These are phyloP conservation scores for Romanomermis culicivorax DNA, from an alignment of 2,888 invertebrate genomes.

Conservation along the genomic window DNA sequence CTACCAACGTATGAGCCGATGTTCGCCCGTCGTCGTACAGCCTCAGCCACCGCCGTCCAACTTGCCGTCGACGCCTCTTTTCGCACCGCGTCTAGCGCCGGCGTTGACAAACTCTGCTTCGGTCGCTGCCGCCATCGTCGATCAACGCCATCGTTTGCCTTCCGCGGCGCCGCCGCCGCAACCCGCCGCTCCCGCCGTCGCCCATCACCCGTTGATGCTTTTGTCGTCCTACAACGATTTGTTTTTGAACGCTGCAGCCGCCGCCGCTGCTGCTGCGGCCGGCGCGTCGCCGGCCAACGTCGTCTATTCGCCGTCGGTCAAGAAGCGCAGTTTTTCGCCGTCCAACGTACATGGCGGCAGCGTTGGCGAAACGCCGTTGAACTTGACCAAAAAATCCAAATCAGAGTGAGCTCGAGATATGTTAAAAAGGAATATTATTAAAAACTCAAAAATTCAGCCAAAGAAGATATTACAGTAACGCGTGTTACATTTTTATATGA, in stretches of 20 bases:
- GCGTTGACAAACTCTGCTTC: too few species aligned
- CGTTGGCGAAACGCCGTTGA: constrained; percentile 62
- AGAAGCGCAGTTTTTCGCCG: background rate
- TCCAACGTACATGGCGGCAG: background rate
- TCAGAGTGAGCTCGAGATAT: background rate
- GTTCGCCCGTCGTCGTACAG: too few species aligned
- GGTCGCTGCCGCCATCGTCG: background rate
- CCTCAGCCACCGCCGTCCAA: too few species aligned
- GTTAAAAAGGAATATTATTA: too few species aligned
- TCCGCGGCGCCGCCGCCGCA: background rate
- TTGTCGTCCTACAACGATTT: background rate
- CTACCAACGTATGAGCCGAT: too few species aligned
- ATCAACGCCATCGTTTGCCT: too few species aligned
- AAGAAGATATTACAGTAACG: too few species aligned
- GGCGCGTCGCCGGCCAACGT: background rate
- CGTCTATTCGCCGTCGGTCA: background rate
- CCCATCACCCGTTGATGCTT: background rate
- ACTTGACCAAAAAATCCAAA: constrained; percentile 46
- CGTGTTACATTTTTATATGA: too few species aligned
- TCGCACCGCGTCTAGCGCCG: too few species aligned
- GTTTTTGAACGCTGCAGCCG: background rate
- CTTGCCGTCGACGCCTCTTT: too few species aligned
- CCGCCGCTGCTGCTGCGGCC: background rate
- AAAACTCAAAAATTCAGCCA: too few species aligned
- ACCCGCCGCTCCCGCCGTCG: background rate